Evolutionary conservation across 2,888 invertebrate species (phyloP).

Genomic region (Labia minor): DNA sequence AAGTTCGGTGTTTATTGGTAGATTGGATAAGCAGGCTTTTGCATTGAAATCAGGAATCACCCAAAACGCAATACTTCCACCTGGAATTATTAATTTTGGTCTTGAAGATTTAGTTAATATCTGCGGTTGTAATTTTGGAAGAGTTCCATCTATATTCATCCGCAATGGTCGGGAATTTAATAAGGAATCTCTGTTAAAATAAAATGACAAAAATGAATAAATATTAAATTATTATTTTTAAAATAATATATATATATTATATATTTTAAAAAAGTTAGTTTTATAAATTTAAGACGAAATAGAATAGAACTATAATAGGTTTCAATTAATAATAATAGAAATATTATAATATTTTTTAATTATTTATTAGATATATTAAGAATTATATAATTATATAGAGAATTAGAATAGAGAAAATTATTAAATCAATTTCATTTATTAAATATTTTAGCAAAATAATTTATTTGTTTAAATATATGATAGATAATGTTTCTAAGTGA

Average conservation of each 20-base stretch:
- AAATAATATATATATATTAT: conserved; percentile 13
- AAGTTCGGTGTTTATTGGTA: not conserved
- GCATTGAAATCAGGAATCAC: conserved; percentile 55
- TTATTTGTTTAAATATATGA: too few relatives aligned
- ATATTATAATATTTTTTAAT: too few relatives aligned
- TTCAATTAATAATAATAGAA: too few relatives aligned
- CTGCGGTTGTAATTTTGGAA: conserved; percentile 37
- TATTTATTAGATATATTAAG: too few relatives aligned
- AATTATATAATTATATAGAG: too few relatives aligned
- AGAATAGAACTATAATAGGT: too few relatives aligned
- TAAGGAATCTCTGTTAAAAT: conserved; percentile 43
- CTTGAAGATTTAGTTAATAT: not conserved
- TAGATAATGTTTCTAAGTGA: too few relatives aligned
- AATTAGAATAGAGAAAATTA: too few relatives aligned
- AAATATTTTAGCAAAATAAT: too few relatives aligned
- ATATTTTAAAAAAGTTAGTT: too few relatives aligned
- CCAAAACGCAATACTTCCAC: conserved; percentile 63
- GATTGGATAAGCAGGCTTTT: conserved; percentile 40
- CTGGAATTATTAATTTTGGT: conserved; percentile 49
- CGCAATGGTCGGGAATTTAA: conserved; percentile 53
- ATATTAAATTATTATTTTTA: conserved; percentile 18
- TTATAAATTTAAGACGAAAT: too few relatives aligned
- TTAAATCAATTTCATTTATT: too few relatives aligned
- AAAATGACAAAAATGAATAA: conserved; percentile 19
- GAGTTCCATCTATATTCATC: conserved; percentile 45